Base-by-base conservation (phyloP, 2,797 vertebrate genomes). In the Chromobotia macracanthus region DNA sequence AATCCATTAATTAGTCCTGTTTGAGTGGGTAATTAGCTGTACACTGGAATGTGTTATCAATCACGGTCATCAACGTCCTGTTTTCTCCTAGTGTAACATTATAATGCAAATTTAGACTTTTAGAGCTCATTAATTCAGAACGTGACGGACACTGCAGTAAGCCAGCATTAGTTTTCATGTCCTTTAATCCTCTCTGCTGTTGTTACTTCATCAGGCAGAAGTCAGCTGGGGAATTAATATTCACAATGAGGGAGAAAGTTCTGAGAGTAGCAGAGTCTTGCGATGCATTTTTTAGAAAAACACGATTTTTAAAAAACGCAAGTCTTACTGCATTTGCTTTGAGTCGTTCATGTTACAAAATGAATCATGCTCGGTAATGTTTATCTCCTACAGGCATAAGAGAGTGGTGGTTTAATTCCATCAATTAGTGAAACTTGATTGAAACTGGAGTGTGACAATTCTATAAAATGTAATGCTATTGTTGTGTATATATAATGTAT, bases 1-100 rank as follows among this genome's bases (percentile, higher is more conserved):
- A 31, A 35, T 84, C 78, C 72, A 50, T 74, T 80, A 79, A 82
- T 82, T 84, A 84, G 82, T 77, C 76, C 75, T 60, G 77, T 85
- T 56, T 78, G 80, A 75, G 53, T 82, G 74, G 82, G 77, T 82
- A 75, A 72, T 74, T 81, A 82, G 71, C 60, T 80, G 44, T 80
- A 75, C 75, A 77, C 74, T 82, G 77, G 81, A 86, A 84, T 77
- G 73, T 77, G 80, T 72, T 73, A 77, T 83, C 55, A 73, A 78
- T 83, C 60, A 73, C 72, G 84, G 79, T 69, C 70, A 77, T 70
- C 58, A n/a, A n/a, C n/a, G n/a, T 35, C 46, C 16, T 41, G 48
- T 56, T 31, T 31, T 31, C 31, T 31, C 31, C 31, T 5, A 31
- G 31, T 31, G 31, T 31, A 31, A 31, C 31, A 31, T 31, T 56